Percentiles rank a stretch among this genome's conserved stretches.
These are phyloP conservation scores for Gobiocypris rarus DNA, from an alignment of 2,113 vertebrate genomes.

Conservation along the genomic window DNA sequence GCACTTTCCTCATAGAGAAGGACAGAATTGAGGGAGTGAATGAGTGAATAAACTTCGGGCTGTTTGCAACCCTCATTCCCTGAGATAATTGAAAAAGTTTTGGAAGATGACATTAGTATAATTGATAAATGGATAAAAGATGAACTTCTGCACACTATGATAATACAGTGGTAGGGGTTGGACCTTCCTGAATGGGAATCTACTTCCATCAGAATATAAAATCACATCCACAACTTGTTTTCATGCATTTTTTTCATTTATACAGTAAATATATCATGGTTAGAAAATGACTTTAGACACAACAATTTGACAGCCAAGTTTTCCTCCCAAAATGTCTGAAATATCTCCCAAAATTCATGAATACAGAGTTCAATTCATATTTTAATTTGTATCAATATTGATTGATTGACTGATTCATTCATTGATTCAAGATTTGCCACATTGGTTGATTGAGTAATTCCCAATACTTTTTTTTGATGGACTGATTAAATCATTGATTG, in stretches of 20 bases:
- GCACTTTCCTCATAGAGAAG: constrained; percentile 35
- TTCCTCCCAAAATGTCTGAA: background rate
- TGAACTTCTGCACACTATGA: background rate
- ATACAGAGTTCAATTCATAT: no score
- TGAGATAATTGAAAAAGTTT: constrained; percentile 49
- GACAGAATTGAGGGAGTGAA: constrained; percentile 10
- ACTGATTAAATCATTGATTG: background rate
- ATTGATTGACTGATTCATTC: background rate
- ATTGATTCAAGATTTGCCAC: background rate
- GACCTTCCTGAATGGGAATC: background rate
- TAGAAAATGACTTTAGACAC: background rate
- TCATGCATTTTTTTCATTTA: background rate
- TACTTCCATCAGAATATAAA: constrained; percentile 12
- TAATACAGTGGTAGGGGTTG: background rate
- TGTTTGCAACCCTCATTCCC: constrained; percentile 29
- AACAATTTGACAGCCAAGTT: background rate
- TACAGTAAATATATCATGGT: background rate
- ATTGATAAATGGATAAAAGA: constrained; percentile 12
- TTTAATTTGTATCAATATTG: no score
- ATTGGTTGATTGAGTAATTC: background rate
- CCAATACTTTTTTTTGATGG: background rate
- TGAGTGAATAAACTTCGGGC: background rate
- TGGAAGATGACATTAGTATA: constrained; percentile 9
- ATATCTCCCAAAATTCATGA: no score
- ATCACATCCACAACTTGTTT: background rate